Percentiles rank a stretch among this genome's conserved stretches.
These are phyloP conservation scores for Corythornis cristatus DNA, from an alignment of 2,113 vertebrate genomes.

Conservation along the genomic window DNA sequence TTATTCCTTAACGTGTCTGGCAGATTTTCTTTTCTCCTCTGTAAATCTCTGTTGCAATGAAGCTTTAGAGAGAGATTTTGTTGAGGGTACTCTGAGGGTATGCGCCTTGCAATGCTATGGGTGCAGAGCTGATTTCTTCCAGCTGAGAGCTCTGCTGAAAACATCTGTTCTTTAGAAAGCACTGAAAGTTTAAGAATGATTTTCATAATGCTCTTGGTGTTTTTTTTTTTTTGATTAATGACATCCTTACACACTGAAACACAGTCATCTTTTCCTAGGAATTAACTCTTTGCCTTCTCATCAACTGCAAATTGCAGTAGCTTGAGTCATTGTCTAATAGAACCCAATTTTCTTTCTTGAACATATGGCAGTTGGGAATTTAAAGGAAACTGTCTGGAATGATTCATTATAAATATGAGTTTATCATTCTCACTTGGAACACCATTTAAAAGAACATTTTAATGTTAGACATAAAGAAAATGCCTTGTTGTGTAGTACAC, in stretches of 20 bases:
- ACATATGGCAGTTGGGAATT: not conserved
- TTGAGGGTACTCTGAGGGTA: not conserved
- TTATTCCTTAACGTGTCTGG: not conserved
- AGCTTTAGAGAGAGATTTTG: not conserved
- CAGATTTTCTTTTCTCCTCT: not conserved
- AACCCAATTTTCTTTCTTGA: not conserved
- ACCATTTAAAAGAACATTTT: not conserved
- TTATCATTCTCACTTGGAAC: not conserved
- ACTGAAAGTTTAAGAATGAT: not conserved
- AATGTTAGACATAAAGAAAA: constrained; percentile 13
- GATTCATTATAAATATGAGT: constrained; percentile 11
- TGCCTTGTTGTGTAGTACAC: not conserved
- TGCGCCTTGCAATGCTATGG: not conserved
- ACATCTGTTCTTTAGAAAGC: not conserved
- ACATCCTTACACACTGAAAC: not conserved
- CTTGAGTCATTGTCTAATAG: constrained; percentile 3
- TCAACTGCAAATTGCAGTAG: not conserved
- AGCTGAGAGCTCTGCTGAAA: not conserved
- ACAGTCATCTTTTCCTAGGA: constrained; percentile 32
- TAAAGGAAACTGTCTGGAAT: constrained; percentile 4
- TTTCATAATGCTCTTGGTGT: not conserved
- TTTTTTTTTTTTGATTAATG: not conserved
- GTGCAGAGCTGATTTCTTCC: not conserved
- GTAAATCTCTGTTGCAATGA: not conserved
- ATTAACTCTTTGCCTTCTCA: not conserved